Conservation (phyloP, 2,888 invertebrate species). For the Heliconius hortense region DNA sequence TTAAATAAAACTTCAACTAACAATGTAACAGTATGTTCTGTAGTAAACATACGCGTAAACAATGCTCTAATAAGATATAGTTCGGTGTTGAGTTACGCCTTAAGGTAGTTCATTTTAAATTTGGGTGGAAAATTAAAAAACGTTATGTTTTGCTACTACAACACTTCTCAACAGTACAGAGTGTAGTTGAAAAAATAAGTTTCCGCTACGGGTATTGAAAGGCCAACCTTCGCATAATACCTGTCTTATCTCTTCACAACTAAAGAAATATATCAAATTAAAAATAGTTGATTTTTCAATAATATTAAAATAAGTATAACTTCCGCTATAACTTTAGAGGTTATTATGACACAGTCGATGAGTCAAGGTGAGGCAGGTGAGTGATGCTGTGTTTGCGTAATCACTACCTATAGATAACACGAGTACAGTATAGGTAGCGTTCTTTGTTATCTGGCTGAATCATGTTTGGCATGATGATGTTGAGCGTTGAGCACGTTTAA, state of each 20-base stretch:
- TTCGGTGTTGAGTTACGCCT: no score
- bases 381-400: conserved; percentile 36
- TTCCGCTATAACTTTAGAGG: conserved; percentile 37
- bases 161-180: not conserved
- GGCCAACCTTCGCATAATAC: no score
- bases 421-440: not conserved
- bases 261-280: no score
- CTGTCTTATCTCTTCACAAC: no score
- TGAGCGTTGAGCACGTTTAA: not conserved
- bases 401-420: not conserved
- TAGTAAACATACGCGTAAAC: no score
- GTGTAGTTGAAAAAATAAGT: not conserved
- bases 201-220: no score
- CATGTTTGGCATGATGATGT: conserved; percentile 12
- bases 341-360: conserved; percentile 47
- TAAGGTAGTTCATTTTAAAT: no score
- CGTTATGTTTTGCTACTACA: not conserved
- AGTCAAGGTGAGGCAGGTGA: conserved; percentile 59
- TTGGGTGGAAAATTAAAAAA: not conserved
- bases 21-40: no score
- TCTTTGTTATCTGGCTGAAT: conserved; percentile 39
- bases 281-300: not conserved
- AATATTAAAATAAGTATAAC: conserved; percentile 12
- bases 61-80: no score
- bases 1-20: no score